Evolutionary conservation across 2,888 invertebrate genomes (phyloP).

Genomic region (Strigamia crassipes): DNA sequence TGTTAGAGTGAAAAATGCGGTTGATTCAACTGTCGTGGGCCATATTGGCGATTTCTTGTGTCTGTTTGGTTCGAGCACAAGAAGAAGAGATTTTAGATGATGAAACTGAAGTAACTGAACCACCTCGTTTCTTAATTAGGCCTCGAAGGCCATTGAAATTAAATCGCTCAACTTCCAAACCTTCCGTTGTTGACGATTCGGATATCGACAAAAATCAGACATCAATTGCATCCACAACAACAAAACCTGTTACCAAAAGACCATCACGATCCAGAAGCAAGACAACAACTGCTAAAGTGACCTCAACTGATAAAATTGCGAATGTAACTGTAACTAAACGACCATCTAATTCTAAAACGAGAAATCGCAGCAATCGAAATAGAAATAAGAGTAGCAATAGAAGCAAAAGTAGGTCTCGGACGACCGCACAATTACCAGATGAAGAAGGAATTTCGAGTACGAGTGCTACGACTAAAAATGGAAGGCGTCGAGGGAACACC

Average conservation of each 20-base stretch:
- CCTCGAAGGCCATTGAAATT: conserved; percentile 11
- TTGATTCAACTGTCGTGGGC: neutral
- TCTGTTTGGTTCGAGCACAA: neutral
- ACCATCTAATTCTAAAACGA: neutral
- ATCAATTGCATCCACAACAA: neutral
- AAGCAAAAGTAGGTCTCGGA: conserved; percentile 25
- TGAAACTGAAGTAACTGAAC: neutral
- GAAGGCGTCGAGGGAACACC: neutral
- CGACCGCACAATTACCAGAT: conserved; percentile 14
- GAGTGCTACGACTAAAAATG: neutral
- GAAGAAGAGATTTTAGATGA: neutral
- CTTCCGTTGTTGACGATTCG: neutral
- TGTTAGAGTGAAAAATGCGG: neutral
- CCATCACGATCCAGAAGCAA: neutral
- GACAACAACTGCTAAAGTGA: neutral
- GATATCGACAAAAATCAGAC: neutral
- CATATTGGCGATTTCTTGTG: neutral
- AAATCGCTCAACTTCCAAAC: neutral
- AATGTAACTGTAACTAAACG: neutral
- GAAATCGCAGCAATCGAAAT: neutral
- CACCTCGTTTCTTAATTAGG: neutral
- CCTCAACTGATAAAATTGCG: neutral
- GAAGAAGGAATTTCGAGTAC: neutral
- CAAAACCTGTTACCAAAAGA: neutral
- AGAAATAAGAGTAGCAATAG: neutral